Evolutionary conservation across 2,797 vertebrate genomes (phyloP).

Genomic region (Pampus argenteus): DNA sequence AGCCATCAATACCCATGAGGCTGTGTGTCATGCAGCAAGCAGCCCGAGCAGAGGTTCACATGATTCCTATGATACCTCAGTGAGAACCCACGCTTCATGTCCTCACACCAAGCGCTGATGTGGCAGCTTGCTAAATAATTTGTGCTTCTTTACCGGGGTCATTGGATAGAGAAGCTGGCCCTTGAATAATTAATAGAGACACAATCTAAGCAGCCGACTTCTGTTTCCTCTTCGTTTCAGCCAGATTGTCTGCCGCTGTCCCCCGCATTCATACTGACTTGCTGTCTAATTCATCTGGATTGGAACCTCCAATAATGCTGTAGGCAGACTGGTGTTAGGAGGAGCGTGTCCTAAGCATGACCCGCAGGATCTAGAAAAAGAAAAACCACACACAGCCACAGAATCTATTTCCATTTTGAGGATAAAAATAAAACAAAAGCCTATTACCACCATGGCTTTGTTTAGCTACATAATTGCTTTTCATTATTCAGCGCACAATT

Average conservation of each 20-base stretch:
- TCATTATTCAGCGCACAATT: slow-evolving; percentile 85
- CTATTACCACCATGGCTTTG: slow-evolving; percentile 78
- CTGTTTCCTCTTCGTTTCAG: slow-evolving; percentile 82
- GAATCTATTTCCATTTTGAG: slow-evolving; percentile 80
- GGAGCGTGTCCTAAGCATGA: slow-evolving; percentile 72
- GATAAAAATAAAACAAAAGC: slow-evolving; percentile 84
- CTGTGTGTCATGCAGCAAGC: slow-evolving; percentile 67
- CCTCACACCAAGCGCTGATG: slow-evolving; percentile 79
- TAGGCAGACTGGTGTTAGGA: slow-evolving; percentile 59
- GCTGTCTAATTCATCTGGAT: slow-evolving; percentile 78
- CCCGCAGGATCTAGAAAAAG: slow-evolving; percentile 73
- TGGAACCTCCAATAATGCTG: slow-evolving; percentile 70
- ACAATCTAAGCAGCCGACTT: slow-evolving; percentile 86
- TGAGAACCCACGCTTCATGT: slow-evolving; percentile 76
- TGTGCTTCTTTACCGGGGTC: slow-evolving; percentile 87
- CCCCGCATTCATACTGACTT: slow-evolving; percentile 54
- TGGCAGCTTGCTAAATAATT: slow-evolving; percentile 89
- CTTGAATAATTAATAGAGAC: slow-evolving; percentile 88
- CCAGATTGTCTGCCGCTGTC: slow-evolving; percentile 75
- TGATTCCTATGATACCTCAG: slow-evolving; percentile 75
- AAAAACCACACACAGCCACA: slow-evolving; percentile 73
- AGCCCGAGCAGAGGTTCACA: slow-evolving; percentile 68
- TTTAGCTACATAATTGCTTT: slow-evolving; percentile 87
- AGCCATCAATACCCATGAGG: slow-evolving; percentile 82
- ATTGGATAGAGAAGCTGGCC: slow-evolving; percentile 86